A percentile compares a stretch with the other conserved stretches of the same genome.
phyloP scores from a whole-genome alignment of 2,113 vertebrate genomes.

The Zosterops borbonicus region DNA sequence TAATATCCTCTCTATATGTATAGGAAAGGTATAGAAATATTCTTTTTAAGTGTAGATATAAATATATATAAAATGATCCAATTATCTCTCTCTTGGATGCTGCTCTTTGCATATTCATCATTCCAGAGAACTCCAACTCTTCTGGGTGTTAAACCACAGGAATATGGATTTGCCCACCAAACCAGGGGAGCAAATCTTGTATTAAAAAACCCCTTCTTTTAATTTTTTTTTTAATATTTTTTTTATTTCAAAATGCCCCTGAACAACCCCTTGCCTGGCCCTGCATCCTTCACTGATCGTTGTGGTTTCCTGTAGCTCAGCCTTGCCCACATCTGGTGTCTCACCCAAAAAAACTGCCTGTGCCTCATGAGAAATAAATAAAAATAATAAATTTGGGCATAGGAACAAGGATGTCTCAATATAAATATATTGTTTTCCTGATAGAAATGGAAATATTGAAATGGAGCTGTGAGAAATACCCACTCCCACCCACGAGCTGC shows the following conservation, averaged over 20 bases:
- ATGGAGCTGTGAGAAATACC: fast-evolving
- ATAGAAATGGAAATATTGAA: background rate
- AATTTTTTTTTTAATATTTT: no score
- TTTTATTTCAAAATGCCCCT: background rate
- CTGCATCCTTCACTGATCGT: fast-evolving
- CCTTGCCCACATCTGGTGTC: fast-evolving
- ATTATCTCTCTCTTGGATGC: background rate
- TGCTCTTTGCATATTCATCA: background rate
- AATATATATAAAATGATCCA: background rate
- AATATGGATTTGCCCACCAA: background rate
- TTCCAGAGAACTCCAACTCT: background rate
- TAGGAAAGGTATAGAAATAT: background rate
- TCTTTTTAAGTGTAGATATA: background rate
- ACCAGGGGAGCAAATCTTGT: background rate
- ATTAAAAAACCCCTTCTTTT: background rate
- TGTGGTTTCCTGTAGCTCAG: fast-evolving
- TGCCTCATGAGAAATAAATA: background rate
- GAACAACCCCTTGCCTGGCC: background rate
- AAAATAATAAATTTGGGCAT: background rate
- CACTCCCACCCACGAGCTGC: fast-evolving
- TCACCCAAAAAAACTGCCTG: background rate
- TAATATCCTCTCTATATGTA: background rate
- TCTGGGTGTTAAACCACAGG: background rate
- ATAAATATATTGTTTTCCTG: background rate
- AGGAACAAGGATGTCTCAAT: background rate